Conservation (phyloP, 2,888 invertebrate species). For the Perizoma affinitatum region DNA sequence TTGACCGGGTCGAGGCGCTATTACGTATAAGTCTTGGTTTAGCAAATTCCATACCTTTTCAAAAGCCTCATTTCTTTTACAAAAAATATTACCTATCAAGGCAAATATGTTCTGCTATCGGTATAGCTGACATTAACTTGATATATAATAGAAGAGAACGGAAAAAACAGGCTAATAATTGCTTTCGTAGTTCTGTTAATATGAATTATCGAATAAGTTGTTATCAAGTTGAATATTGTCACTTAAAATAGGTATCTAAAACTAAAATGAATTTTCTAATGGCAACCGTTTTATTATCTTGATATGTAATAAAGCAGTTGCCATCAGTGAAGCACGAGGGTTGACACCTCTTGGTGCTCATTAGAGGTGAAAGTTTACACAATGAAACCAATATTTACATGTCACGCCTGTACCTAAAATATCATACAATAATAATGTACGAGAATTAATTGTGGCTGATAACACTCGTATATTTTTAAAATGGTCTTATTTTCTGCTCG, state of each 20-base stretch:
- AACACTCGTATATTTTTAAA: slow-evolving; percentile 7
- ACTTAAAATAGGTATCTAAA: too few species aligned
- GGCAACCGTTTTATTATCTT: neutral
- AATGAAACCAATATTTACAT: slow-evolving; percentile 54
- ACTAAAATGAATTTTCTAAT: too few species aligned
- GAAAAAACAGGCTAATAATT: too few species aligned
- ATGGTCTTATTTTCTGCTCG: neutral
- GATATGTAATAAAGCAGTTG: slow-evolving; percentile 43
- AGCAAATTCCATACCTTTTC: slow-evolving; percentile 7
- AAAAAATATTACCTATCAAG: too few species aligned
- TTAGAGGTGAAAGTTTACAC: slow-evolving; percentile 62
- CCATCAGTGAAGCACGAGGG: slow-evolving; percentile 43
- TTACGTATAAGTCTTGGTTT: slow-evolving; percentile 48
- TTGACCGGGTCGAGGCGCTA: slow-evolving; percentile 56
- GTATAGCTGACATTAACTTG: too few species aligned
- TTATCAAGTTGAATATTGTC: too few species aligned
- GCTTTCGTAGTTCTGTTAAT: too few species aligned
- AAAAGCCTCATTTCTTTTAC: neutral
- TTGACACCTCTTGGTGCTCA: slow-evolving; percentile 54
- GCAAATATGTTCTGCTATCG: too few species aligned
- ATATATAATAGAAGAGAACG: too few species aligned
- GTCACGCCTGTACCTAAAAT: slow-evolving; percentile 26
- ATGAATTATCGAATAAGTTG: too few species aligned
- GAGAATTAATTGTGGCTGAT: slow-evolving; percentile 20
- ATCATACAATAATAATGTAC: slow-evolving; percentile 31